phyloP scores from a whole-genome alignment of 2,113 vertebrate genomes.

The Antechinus flavipes region DNA sequence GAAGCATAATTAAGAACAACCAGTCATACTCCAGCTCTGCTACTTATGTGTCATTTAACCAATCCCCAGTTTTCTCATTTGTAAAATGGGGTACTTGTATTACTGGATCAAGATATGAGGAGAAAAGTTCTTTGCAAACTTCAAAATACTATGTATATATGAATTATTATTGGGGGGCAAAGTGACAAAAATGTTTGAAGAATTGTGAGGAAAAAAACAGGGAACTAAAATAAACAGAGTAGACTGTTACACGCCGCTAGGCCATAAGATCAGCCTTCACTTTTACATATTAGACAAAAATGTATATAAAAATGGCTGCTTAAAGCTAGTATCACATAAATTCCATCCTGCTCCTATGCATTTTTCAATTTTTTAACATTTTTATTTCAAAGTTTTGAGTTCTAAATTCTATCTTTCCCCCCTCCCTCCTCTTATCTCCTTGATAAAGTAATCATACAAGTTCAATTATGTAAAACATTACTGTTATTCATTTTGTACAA shows the following conservation, averaged over 20 bases:
- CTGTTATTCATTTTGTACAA: too few relatives aligned
- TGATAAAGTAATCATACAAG: too few relatives aligned
- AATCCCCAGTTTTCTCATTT: neutral
- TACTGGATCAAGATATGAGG: neutral
- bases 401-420: too few relatives aligned
- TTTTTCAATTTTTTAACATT: neutral
- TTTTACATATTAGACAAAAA: neutral
- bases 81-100: neutral
- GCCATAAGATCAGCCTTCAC: neutral
- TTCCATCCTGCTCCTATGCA: neutral
- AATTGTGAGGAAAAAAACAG: too few relatives aligned
- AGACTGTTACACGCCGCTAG: neutral
- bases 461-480: too few relatives aligned
- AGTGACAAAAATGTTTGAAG: too few relatives aligned
- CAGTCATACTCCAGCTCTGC: neutral
- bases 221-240: too few relatives aligned
- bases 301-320: neutral
- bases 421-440: too few relatives aligned
- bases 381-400: too few relatives aligned
- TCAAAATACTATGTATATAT: neutral
- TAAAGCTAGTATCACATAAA: neutral
- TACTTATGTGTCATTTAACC: neutral
- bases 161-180: too few relatives aligned
- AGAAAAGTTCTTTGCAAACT: neutral
- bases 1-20: neutral